Percentiles rank a stretch among this genome's conserved stretches.
phyloP scores from a whole-genome alignment of 2,888 invertebrate genomes.

The Lasius platythorax region DNA sequence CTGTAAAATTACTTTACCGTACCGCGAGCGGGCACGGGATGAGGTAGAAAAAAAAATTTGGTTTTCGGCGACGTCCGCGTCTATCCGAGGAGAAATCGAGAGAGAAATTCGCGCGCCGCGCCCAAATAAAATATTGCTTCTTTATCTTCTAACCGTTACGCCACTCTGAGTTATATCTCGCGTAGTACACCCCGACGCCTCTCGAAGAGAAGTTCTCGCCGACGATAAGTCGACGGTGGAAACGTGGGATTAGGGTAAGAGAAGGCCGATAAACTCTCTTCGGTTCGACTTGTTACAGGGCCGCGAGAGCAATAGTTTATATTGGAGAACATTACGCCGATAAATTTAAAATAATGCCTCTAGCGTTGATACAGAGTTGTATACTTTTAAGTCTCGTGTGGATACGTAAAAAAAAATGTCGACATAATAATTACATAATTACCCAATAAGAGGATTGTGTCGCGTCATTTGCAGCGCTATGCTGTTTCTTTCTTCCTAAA shows the following conservation, averaged over 20 bases:
- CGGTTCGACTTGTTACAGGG: slow-evolving; percentile 47
- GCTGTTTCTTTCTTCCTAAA: not conserved
- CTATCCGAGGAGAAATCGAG: slow-evolving; percentile 42
- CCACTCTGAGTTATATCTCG: slow-evolving; percentile 52
- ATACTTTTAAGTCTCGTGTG: not conserved
- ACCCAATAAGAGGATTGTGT: not conserved
- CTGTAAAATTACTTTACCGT: slow-evolving; percentile 61
- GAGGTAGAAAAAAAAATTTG: slow-evolving; percentile 40
- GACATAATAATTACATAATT: not conserved
- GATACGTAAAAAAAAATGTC: not conserved
- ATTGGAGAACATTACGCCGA: slow-evolving; percentile 20
- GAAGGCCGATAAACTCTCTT: slow-evolving; percentile 53
- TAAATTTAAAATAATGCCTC: slow-evolving; percentile 36
- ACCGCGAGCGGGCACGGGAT: not conserved
- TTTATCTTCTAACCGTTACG: slow-evolving; percentile 46
- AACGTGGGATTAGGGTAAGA: slow-evolving; percentile 54
- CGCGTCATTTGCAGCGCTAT: not conserved
- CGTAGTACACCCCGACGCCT: slow-evolving; percentile 39
- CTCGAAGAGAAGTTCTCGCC: slow-evolving; percentile 48
- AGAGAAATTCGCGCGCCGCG: slow-evolving; percentile 49
- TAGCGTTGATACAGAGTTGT: not conserved
- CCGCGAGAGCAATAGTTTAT: slow-evolving; percentile 26
- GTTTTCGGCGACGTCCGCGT: slow-evolving; percentile 37
- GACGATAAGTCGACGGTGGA: slow-evolving; percentile 48
- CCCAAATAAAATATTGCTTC: slow-evolving; percentile 45